Conservation (phyloP, 1,140 invertebrate species). For the Ips typographus region DNA sequence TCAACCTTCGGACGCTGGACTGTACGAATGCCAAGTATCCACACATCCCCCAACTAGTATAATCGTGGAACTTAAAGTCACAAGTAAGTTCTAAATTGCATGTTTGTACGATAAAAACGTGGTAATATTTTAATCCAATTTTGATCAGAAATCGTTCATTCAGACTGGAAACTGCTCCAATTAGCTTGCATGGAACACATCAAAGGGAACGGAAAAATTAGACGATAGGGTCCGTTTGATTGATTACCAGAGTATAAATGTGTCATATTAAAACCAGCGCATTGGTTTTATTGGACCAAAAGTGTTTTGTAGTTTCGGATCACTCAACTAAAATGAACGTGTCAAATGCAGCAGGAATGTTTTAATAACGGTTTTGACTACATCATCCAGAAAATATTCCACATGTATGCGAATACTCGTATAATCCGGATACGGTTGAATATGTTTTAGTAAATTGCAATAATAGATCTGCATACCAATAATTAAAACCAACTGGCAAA, state of each 20-base stretch:
- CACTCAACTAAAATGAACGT: neutral
- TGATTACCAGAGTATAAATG: constrained; percentile 12
- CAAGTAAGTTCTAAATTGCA: constrained; percentile 63
- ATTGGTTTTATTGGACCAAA: constrained; percentile 11
- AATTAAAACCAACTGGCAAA: no score
- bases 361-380: neutral
- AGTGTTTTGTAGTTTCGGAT: constrained; percentile 1
- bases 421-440: no score
- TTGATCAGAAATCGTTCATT: neutral
- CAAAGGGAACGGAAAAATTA: neutral
- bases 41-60: constrained; percentile 77
- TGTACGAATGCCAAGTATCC: constrained; percentile 80
- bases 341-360: neutral
- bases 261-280: constrained; percentile 3
- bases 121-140: no score
- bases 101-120: no score
- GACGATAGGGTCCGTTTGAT: constrained; percentile 1
- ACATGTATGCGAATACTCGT: no score
- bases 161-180: neutral
- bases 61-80: constrained; percentile 72
- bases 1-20: constrained; percentile 67
- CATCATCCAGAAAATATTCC: neutral
- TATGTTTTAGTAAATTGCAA: no score
- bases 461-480: no score
- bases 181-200: neutral